Base-by-base conservation (phyloP, 2,888 invertebrate genomes). In the Volucella bombylans region DNA sequence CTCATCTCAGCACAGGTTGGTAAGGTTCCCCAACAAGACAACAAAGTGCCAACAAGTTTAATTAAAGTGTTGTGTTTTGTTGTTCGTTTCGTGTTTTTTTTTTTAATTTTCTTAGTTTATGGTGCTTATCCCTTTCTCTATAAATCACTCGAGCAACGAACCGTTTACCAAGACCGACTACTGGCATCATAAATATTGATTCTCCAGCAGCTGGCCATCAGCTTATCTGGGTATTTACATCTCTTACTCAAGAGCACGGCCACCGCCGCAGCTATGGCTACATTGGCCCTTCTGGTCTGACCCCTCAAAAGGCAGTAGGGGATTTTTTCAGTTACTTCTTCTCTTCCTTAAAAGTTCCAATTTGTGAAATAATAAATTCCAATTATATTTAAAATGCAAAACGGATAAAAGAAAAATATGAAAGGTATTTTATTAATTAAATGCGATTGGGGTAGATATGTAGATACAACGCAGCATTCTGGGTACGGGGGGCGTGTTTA, bases 121-220 rank as follows among this genome's bases (percentile, higher is more conserved):
- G 65, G 65, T 49, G 49, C 52, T 57, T 61, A 79, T 71, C 76
- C 83, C 71, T 85, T 85, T 80, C 12, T 41, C 52, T 80, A 85
- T 85, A 85, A 85, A 85, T 85, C 83, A 85, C 59, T 80, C 72
- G 73, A 59, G 18, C 76, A 73, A 59, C 68, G 67, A 68, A 81
- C 81, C 80, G 67, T 80, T 80, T 67, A 61, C 65, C 59, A 15
- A 47, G 61, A 52, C 49, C 67, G 67, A 62, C 67, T 50, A 47
- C 61, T 52, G 64, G 74, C 50, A 76, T 86, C 81, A 86, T 86
- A 86, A 86, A 86, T 86, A 81, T 86, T 86, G 85, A 81, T 77
- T 77, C 81, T 49, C 47, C 69, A 61, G 80, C 83, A 80, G 83
- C 71, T 80, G 83, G 79, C 62, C 67, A 72, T 85, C 67, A 64